Evolutionary conservation across 2,797 vertebrate genomes (phyloP).

Genomic region (Poecile montanus): DNA sequence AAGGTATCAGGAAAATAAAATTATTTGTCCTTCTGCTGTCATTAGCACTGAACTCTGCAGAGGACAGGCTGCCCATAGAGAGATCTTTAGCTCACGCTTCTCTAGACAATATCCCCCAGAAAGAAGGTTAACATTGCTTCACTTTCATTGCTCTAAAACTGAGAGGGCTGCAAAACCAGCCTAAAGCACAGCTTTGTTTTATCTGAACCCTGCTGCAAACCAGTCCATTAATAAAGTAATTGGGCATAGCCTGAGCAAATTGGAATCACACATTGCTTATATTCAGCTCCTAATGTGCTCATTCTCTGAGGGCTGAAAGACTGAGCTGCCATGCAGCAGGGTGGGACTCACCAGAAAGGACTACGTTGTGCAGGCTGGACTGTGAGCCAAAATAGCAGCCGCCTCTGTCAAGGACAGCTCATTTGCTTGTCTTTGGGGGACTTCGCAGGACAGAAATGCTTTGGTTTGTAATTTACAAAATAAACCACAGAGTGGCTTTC

Average conservation of each 20-base stretch:
- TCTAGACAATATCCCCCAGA: neutral
- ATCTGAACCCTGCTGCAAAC: neutral
- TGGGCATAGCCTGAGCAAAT: conserved; percentile 6
- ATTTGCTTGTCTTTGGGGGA: neutral
- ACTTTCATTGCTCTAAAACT: neutral
- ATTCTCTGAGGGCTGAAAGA: conserved; percentile 2
- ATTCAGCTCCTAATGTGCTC: neutral
- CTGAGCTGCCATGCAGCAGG: neutral
- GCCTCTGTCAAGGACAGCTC: neutral
- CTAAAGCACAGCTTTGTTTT: conserved; percentile 28
- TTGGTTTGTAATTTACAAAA: neutral
- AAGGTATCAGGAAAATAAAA: neutral
- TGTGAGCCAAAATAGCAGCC: neutral
- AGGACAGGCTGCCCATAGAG: neutral
- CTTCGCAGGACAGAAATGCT: neutral
- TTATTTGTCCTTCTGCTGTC: neutral
- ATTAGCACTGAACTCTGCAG: neutral
- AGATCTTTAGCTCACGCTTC: neutral
- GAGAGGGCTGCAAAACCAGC: neutral
- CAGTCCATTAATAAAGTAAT: conserved; percentile 42
- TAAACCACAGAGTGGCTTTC: neutral
- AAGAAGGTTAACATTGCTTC: neutral
- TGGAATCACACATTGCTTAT: conserved; percentile 25
- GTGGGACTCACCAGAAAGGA: neutral
- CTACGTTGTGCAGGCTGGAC: neutral